Evolutionary conservation across 2,888 invertebrate genomes (phyloP), one percentile per base, ranked within the genome.

Genomic region (Dryadula phaetusa): DNA sequence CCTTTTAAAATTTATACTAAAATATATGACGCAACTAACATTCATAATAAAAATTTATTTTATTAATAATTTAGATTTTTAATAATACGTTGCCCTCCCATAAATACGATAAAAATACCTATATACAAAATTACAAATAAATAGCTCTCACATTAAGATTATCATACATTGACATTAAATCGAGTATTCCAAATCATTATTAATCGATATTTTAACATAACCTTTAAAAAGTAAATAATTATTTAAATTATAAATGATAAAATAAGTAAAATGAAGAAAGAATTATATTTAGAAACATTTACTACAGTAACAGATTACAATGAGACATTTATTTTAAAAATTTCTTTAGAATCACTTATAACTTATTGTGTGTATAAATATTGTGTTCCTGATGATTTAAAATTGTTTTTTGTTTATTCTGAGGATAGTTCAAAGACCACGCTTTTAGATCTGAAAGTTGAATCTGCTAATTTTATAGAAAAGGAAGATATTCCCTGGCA

Each of bases 291-390:
- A 67, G 83, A 87, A 75, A 75, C 81, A 0, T 83, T 78, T 71
- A 79, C 84, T 64, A 75, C 71, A 10, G 68, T 71, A 28, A 71
- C 79, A 47, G 74, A 78, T 3, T 82, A 81, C 71, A 54, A 75
- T 52, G 66, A 80, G 5, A 72, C 77, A 3, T 71, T 70, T 16
- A 73, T 64, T 64, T 60, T 88, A 62, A 78, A 76, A 73, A 52
- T 90, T 18, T 81, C 95, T 1, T 83, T 96, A 69, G 95, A 95
- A 82, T 95, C 95, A 1, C 90, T 95, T 64, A 84, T 96, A 63
- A 92, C 94, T 22, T 89, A 95, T 37, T 95, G 94, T 77, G 87
- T 94, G 52, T 94, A 94, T 75, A 94, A 94, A 77, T 95, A 94
- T 79, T 94, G 95, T 75, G 81, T 86, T 44, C 92, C 93, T 54